Conservation (phyloP, 2,888 invertebrate genomes). For the Morinoia aosen region DNA sequence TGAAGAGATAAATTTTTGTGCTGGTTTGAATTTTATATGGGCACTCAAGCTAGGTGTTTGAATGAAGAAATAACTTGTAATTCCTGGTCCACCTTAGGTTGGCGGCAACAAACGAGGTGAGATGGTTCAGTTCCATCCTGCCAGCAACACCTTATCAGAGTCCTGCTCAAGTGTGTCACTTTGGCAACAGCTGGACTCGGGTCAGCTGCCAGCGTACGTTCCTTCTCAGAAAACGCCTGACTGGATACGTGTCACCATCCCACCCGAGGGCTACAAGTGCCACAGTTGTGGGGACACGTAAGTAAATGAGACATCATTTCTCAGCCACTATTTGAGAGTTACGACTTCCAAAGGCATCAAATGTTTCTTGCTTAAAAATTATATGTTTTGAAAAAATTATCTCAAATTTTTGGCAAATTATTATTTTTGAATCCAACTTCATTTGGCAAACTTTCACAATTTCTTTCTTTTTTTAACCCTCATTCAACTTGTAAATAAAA, state of each 20-base stretch:
- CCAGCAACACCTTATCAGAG: constrained; percentile 60
- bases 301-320: constrained; percentile 49
- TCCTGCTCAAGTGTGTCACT: constrained; percentile 59
- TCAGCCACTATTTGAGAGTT: background rate
- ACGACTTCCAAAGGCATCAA: background rate
- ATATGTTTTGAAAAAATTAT: too few relatives aligned
- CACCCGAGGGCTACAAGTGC: constrained; percentile 66
- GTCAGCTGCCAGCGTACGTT: constrained; percentile 61
- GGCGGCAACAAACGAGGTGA: background rate
- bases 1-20: background rate
- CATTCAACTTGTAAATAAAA: too few relatives aligned
- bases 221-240: constrained; percentile 63
- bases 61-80: background rate
- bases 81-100: background rate
- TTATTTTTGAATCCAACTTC: too few relatives aligned
- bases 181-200: constrained; percentile 66
- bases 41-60: background rate
- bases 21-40: background rate
- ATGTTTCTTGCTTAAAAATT: too few relatives aligned
- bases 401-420: too few relatives aligned
- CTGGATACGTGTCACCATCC: constrained; percentile 66
- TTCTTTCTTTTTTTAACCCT: too few relatives aligned
- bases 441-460: too few relatives aligned
- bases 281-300: constrained; percentile 65
- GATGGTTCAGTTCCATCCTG: constrained; percentile 63